phyloP scores from a whole-genome alignment of 2,888 invertebrate species.

The Scrobipalpa atriplicella region DNA sequence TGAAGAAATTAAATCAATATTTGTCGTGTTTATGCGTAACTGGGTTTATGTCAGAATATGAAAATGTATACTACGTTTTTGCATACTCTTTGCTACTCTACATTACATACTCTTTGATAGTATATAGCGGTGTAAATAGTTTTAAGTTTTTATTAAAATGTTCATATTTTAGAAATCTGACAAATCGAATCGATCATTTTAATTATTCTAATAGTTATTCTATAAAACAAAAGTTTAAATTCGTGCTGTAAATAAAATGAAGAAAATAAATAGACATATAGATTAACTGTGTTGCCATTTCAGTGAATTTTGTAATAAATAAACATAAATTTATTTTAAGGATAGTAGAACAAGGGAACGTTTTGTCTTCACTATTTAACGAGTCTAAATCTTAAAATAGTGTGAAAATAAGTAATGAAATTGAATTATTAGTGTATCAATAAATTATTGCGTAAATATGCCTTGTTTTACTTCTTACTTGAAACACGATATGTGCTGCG shows the following conservation, averaged over 20 bases:
- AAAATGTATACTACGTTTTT: constrained; percentile 18
- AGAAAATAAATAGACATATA: not conserved
- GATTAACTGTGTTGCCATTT: constrained; percentile 32
- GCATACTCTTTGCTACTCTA: constrained; percentile 6
- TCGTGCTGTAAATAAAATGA: constrained; percentile 22
- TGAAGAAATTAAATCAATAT: constrained; percentile 22
- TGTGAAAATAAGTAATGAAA: constrained; percentile 66
- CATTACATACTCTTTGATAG: constrained; percentile 15
- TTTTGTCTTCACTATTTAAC: constrained; percentile 77
- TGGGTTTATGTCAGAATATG: constrained; percentile 11
- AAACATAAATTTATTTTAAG: constrained; percentile 42
- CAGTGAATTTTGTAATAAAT: constrained; percentile 34
- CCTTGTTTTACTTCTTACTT: constrained; percentile 33
- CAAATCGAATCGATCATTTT: not conserved
- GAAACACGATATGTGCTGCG: too few species aligned
- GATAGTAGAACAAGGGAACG: constrained; percentile 49
- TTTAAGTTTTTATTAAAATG: constrained; percentile 1
- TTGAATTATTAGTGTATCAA: constrained; percentile 79
- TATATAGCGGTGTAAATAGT: constrained; percentile 3
- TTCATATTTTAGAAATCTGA: constrained; percentile 2
- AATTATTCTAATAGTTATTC: not conserved
- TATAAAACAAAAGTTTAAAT: not conserved
- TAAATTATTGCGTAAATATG: constrained; percentile 74
- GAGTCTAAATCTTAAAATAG: constrained; percentile 59
- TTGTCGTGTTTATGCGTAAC: constrained; percentile 9